Conservation (phyloP, 1,140 invertebrate species). For the Sinella curviseta region DNA sequence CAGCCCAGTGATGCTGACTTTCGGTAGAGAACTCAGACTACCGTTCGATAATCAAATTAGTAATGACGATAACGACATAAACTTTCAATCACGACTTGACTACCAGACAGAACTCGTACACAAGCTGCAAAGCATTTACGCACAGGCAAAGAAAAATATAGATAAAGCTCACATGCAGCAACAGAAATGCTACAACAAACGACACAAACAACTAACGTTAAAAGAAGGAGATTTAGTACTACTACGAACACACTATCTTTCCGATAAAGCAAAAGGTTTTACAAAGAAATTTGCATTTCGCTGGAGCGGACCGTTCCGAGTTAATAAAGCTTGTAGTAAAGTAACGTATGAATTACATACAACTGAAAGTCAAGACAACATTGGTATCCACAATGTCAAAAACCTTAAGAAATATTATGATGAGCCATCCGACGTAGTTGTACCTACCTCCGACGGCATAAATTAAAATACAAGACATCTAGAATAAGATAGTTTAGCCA, state of each 20-base stretch:
- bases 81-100: not conserved
- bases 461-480: not conserved
- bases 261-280: not conserved
- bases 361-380: not conserved
- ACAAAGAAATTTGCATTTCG: not conserved
- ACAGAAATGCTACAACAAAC: not conserved
- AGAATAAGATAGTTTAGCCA: not conserved
- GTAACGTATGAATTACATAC: not conserved
- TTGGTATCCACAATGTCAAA: not conserved
- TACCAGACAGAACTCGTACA: not conserved
- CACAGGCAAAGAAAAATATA: not conserved
- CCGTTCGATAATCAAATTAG: conserved; percentile 15
- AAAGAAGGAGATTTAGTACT: not conserved
- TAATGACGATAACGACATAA: no score
- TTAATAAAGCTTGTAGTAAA: not conserved
- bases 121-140: not conserved
- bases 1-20: conserved; percentile 54
- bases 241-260: not conserved
- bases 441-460: not conserved
- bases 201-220: not conserved
- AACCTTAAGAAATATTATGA: not conserved
- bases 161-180: not conserved
- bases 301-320: not conserved
- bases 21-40: conserved; percentile 51
- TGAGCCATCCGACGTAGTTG: not conserved